Evolutionary conservation across 1,140 invertebrate genomes (phyloP), one percentile per base, ranked within the genome.

Genomic region (Asobara japonica): DNA sequence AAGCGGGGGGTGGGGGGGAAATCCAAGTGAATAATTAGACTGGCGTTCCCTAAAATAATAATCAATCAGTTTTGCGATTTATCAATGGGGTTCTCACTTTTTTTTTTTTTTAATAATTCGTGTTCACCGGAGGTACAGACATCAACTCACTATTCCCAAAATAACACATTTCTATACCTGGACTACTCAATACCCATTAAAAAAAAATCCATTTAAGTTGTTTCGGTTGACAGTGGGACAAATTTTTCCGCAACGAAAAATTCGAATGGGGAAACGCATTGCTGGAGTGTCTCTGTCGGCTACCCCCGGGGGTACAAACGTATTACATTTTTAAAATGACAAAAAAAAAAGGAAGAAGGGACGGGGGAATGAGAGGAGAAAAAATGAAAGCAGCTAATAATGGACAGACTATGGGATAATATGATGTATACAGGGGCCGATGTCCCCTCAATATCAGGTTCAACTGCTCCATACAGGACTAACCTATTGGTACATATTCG

Each of bases 311-410:
- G 77, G 70, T 67, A 74, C 73, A 73, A 80, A 79, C 81, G 80
- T 82, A 82, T 82, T 82, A 82, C 80, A 79, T 81, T 82, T n/a
- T 82, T 82, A 82, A 82, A 82, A 82, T 78, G 81, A 82, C 80
- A 81, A 81, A 80, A 82, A 81, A 72, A 80, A 82, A 81, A 70
- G 29, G n/a, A n/a, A n/a, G n/a, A n/a, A n/a, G 61, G n/a, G 27
- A 29, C 25, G 11, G n/a, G 18, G 25, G 22, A 62, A 13, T 2
- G 13, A 13, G 22, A 13, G 51, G 25, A 56, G 18, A 56, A 56
- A 27, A 62, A 60, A 60, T 60, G 27, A 62, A 74, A 69, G 73
- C 75, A 70, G 69, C 80, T 82, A 82, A 82, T 82, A 82, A 82
- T 81, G 78, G 79, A 60, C 71, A 72, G 73, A 76, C 77, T 78